A percentile compares a stretch with the other conserved stretches of the same genome.
Conservation (phyloP, 2,888 invertebrate species). For the Chrysomela aeneicollis region DNA sequence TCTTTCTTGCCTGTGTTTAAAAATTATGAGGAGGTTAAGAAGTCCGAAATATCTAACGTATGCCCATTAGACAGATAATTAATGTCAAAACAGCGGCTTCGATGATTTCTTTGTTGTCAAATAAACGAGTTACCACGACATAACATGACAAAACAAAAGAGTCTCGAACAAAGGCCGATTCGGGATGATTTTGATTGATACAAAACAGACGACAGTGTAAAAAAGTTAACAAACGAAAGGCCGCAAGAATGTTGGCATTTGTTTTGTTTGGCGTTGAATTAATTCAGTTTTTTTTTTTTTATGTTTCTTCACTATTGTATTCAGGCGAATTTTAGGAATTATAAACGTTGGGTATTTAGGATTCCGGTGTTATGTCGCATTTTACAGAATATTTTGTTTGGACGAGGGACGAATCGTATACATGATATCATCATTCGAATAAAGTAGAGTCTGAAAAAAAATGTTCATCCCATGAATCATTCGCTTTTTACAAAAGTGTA, state of each 20-base stretch:
- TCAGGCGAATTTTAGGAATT: constrained; percentile 54
- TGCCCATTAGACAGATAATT: constrained; percentile 59
- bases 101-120: constrained; percentile 58
- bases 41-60: constrained; percentile 55
- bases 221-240: constrained; percentile 57
- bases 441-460: neutral
- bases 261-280: constrained; percentile 50
- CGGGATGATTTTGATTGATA: constrained; percentile 58
- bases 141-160: constrained; percentile 56
- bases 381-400: constrained; percentile 41
- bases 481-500: no score
- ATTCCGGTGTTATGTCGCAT: constrained; percentile 56
- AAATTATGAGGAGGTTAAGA: constrained; percentile 45
- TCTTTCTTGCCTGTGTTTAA: constrained; percentile 39
- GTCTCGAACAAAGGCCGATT: constrained; percentile 49
- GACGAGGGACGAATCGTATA: constrained; percentile 33
- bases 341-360: constrained; percentile 55
- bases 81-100: constrained; percentile 57
- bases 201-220: constrained; percentile 59
- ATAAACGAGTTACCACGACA: constrained; percentile 52
- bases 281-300: constrained; percentile 48
- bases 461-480: neutral
- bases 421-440: constrained; percentile 24
- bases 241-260: constrained; percentile 55
- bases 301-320: constrained; percentile 54